These are phyloP conservation scores for Leptinotarsa defecta DNA, from an alignment of 1,140 invertebrate genomes.

Conservation along the genomic window DNA sequence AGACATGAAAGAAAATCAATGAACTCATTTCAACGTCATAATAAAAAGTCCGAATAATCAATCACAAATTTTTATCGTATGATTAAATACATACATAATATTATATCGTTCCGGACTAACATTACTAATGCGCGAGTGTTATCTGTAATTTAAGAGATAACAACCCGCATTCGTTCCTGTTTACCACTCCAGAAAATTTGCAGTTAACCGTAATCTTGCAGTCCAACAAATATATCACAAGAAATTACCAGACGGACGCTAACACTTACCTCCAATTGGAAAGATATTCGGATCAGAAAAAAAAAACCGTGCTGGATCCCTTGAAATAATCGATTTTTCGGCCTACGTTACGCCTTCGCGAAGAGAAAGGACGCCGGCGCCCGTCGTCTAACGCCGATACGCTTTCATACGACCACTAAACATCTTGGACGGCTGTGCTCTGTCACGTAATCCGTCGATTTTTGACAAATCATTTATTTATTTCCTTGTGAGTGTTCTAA, in stretches of 20 bases:
- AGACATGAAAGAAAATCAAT: no score
- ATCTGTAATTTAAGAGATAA: not conserved
- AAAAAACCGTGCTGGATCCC: not conserved
- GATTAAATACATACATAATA: no score
- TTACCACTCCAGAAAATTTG: slow-evolving; percentile 6
- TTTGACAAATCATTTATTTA: slow-evolving; percentile 9
- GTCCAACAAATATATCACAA: not conserved
- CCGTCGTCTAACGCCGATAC: not conserved
- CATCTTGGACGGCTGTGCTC: slow-evolving; percentile 15
- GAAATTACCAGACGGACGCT: not conserved
- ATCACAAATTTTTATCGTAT: no score
- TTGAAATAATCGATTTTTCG: slow-evolving; percentile 22
- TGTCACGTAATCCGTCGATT: not conserved
- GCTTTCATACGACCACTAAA: slow-evolving; percentile 4
- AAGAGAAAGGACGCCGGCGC: slow-evolving; percentile 8
- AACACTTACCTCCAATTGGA: not conserved
- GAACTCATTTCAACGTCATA: no score
- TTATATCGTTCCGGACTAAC: no score
- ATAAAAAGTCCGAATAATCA: no score
- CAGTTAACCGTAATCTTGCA: not conserved
- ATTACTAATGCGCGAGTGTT: no score
- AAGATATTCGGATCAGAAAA: not conserved
- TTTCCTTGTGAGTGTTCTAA: not conserved
- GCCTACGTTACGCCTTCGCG: slow-evolving; percentile 21
- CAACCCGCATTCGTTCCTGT: not conserved